Evolutionary conservation across 1,140 invertebrate species (phyloP), one percentile per base, ranked within the genome.

Genomic region (Bacillus rossius): DNA sequence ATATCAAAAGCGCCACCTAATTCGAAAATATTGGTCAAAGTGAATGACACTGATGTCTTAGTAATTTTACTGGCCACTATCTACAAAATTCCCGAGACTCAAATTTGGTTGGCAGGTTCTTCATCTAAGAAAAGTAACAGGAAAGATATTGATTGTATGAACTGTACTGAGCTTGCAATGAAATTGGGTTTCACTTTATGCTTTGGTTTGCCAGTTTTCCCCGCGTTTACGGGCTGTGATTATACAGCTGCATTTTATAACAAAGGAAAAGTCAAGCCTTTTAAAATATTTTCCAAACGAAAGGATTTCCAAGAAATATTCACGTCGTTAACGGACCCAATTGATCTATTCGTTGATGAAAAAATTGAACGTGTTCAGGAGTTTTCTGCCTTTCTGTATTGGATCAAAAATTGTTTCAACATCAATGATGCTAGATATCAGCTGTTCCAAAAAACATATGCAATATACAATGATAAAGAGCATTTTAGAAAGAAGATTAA

Each of bases 211-310:
- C 65, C 63, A 8, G 69, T 68, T 0, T 71, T 67, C 47, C 70
- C 72, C 64, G 67, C 68, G 8, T 73, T 59, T 58, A 70, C 67
- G 41, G 65, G 67, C 29, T 71, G 63, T 48, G 67, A 73, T 65
- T 71, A 70, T 52, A 69, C 64, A 17, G 64, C 67, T 41, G 64
- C 64, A 34, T 73, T 72, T 65, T 62, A 67, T 47, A 65, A 66
- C 19, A 72, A 69, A 68, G 68, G 67, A 40, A 72, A 71, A 64
- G 57, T 71, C 23, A 63, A 58, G 61, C 66, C 67, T 43, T 71
- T 68, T 59, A 43, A 69, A 51, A 49, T 61, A 37, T 60, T 71
- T 64, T 64, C 61, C 10, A 67, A 66, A 64, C 68, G 70, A 60
- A 60, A 65, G 63, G 61, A 50, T 48, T 67, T 65, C 61, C 64